Evolutionary conservation across 2,113 vertebrate genomes (phyloP).

Genomic region (Potamarius usumacintae): DNA sequence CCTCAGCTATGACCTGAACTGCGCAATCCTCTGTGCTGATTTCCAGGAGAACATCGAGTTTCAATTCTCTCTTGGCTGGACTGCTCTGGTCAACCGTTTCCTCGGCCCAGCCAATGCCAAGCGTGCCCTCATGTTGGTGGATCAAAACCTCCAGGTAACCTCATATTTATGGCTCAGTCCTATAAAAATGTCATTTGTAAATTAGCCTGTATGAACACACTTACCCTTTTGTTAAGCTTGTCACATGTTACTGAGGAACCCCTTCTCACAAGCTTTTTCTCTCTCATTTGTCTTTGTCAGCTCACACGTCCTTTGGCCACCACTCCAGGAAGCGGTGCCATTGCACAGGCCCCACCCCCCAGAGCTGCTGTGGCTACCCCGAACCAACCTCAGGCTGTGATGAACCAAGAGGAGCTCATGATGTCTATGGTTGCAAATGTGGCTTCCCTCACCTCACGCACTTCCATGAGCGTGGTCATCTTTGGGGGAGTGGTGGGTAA

Average conservation of each 20-base stretch:
- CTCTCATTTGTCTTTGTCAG: conserved; percentile 59
- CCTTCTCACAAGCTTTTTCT: neutral
- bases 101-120: conserved; percentile 85
- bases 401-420: conserved; percentile 86
- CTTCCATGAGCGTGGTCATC: conserved; percentile 87
- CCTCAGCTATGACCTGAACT: conserved; percentile 95
- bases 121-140: conserved; percentile 79
- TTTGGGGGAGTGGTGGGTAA: conserved; percentile 90
- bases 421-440: conserved; percentile 79
- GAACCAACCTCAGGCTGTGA: conserved; percentile 64
- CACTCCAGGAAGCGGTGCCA: conserved; percentile 73
- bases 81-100: conserved; percentile 86
- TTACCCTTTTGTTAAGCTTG: neutral
- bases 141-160: conserved; percentile 81
- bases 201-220: neutral
- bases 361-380: conserved; percentile 29
- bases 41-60: conserved; percentile 97
- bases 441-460: conserved; percentile 89
- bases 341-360: conserved; percentile 58
- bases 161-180: neutral
- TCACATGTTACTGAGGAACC: neutral
- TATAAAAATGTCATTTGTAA: neutral
- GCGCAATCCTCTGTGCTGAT: conserved; percentile 86
- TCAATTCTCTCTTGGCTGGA: conserved; percentile 91
- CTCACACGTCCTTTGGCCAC: conserved; percentile 74